Base-by-base conservation (phyloP, 2,113 vertebrate species). In the Bothrops jararaca region DNA sequence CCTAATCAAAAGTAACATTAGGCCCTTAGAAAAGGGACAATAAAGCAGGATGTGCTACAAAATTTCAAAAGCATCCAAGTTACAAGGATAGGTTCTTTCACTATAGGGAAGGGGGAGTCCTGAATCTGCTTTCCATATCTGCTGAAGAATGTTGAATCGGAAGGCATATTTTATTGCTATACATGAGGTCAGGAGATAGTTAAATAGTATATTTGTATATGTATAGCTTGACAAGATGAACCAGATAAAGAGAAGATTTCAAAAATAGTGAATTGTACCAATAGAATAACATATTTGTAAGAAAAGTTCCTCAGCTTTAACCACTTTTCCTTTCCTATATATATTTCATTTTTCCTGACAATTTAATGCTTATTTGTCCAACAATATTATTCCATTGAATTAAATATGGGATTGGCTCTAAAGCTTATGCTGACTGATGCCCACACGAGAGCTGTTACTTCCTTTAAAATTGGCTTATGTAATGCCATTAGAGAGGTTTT, bases 401-500 rank as follows among this genome's bases (percentile, higher is more conserved):
- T 58, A 60, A 89, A 39, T 26, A 52, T 29, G 20, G 23, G 86
- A 90, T 93, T 64, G 80, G n/a, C 80, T 90, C 42, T 26, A 42
- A 54, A 39, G 34, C 91, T 74, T 89, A 92, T 15, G 54, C 89
- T 48, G 64, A 93, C 45, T 60, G n/a, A 52, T 42, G 89, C 34
- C 80, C 89, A 90, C 56, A 45, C 13, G 4, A 64, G 92, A 90
- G 89, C 48, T 22, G 10, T 90, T 86, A 53, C 56, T 86, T 92
- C 45, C n/a, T 85, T 86, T 64, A 64, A 93, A 89, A 53, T 69
- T 48, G 39, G 69, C 87, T 91, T 91, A 91, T 64, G 54, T 86
- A 93, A 89, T 89, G 50, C 87, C 45, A 86, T 91, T 89, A 91
- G 57, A 86, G 87, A 64, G 90, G 26, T 54, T 89, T 91, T 86